These are phyloP conservation scores for Champsocephalus esox DNA, from an alignment of 2,797 vertebrate genomes.

Conservation along the genomic window DNA sequence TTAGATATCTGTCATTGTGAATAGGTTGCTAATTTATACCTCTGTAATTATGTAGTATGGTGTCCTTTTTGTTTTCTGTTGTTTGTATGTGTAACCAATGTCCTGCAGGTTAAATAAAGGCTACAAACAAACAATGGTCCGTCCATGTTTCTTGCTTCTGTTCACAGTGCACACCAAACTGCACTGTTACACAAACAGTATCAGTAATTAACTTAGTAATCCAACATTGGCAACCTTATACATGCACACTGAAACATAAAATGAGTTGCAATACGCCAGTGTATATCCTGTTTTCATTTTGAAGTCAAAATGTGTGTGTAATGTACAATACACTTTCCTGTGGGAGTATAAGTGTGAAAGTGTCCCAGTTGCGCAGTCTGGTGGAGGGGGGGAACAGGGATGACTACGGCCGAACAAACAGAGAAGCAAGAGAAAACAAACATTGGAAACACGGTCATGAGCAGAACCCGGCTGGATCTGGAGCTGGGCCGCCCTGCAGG, in stretches of 20 bases:
- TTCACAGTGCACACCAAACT: constrained; percentile 13
- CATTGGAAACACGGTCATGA: constrained; percentile 75
- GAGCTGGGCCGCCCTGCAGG: constrained; percentile 66
- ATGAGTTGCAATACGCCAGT: constrained; percentile 42
- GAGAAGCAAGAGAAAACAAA: constrained; percentile 78
- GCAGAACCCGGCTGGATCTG: constrained; percentile 70
- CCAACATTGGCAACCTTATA: constrained; percentile 10
- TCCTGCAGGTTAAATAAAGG: too few species aligned
- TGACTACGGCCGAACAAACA: constrained; percentile 72
- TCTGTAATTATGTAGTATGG: too few species aligned
- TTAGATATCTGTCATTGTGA: too few species aligned
- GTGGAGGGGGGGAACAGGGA: constrained; percentile 66
- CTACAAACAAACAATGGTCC: not conserved
- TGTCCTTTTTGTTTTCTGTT: too few species aligned
- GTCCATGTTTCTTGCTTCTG: not conserved
- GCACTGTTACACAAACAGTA: constrained; percentile 17
- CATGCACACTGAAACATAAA: constrained; percentile 48
- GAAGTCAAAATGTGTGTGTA: constrained; percentile 67
- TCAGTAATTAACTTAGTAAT: constrained; percentile 19
- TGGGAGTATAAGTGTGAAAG: constrained; percentile 81
- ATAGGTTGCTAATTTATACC: too few species aligned
- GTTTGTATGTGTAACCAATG: too few species aligned
- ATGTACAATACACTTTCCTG: constrained; percentile 75
- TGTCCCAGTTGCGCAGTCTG: constrained; percentile 65
- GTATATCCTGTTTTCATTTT: constrained; percentile 74